phyloP scores from a whole-genome alignment of 1,140 invertebrate species.

The Archegozetes longisetosus region DNA sequence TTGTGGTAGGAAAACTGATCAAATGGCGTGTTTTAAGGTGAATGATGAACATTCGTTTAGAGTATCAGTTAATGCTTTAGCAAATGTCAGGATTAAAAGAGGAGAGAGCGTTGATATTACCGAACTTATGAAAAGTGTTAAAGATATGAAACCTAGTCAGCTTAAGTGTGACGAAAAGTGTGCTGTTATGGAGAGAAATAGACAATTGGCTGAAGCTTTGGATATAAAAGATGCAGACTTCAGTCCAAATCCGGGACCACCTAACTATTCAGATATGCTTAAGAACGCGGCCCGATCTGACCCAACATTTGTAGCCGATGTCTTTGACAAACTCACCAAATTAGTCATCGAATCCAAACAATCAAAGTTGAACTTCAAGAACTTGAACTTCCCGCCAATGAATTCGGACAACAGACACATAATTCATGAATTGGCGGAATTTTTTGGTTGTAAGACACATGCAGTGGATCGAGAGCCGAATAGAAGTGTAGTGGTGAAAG shows the following conservation, averaged over 20 bases:
- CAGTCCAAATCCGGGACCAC: conserved; percentile 40
- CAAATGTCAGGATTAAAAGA: background rate
- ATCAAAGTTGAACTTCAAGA: conserved; percentile 65
- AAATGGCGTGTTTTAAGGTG: conserved; percentile 6
- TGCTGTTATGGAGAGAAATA: conserved; percentile 63
- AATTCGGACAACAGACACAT: conserved; percentile 74
- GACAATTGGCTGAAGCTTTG: conserved; percentile 65
- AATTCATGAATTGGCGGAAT: conserved; percentile 81
- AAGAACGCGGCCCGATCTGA: conserved; percentile 68
- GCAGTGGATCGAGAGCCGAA: conserved; percentile 89
- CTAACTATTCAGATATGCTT: conserved; percentile 70
- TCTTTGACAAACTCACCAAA: conserved; percentile 67
- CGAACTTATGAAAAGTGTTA: background rate
- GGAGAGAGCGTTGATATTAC: background rate
- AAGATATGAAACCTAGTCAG: conserved; percentile 26
- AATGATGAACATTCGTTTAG: background rate
- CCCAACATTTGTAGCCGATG: conserved; percentile 54
- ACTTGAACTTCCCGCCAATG: conserved; percentile 80
- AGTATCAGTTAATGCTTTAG: background rate
- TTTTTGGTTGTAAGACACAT: conserved; percentile 80
- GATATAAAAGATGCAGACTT: conserved; percentile 79
- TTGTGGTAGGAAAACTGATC: conserved; percentile 3
- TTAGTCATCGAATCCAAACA: conserved; percentile 72
- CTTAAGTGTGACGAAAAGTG: conserved; percentile 88
- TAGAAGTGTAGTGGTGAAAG: conserved; percentile 81